Evolutionary conservation across 2,113 vertebrate genomes (phyloP).

Genomic region (Proteles cristata): DNA sequence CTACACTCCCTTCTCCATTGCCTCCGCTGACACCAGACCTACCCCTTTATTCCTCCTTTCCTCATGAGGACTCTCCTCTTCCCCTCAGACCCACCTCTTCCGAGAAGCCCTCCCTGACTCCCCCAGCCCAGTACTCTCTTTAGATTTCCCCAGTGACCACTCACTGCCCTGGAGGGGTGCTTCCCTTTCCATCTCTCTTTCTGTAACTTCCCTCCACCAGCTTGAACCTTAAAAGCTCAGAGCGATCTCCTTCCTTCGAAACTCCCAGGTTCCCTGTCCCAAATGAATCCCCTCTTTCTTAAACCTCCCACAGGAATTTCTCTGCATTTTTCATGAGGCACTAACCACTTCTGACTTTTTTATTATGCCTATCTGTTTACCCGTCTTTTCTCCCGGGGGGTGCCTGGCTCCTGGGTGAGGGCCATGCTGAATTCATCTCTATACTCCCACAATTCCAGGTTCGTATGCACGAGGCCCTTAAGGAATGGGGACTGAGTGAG

Average conservation of each 20-base stretch:
- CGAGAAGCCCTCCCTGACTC: not conserved
- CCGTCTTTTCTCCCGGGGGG: not conserved
- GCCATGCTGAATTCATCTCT: not conserved
- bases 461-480: not conserved
- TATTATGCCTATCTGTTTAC: not conserved
- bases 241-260: not conserved
- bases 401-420: not conserved
- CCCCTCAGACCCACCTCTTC: not conserved
- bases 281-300: not conserved
- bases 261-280: not conserved
- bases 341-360: not conserved
- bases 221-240: not conserved
- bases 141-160: not conserved
- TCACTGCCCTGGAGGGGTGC: not conserved
- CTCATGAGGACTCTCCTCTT: not conserved
- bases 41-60: not conserved
- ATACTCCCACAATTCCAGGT: not conserved
- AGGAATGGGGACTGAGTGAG: not conserved
- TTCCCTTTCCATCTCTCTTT: not conserved
- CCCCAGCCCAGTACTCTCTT: not conserved
- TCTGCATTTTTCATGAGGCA: not conserved
- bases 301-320: not conserved
- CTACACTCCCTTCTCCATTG: rapidly evolving
- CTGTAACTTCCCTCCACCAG: not conserved
- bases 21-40: not conserved